These are phyloP conservation scores for Lampropteryx suffumata DNA, from an alignment of 2,888 invertebrate species.

Conservation along the genomic window DNA sequence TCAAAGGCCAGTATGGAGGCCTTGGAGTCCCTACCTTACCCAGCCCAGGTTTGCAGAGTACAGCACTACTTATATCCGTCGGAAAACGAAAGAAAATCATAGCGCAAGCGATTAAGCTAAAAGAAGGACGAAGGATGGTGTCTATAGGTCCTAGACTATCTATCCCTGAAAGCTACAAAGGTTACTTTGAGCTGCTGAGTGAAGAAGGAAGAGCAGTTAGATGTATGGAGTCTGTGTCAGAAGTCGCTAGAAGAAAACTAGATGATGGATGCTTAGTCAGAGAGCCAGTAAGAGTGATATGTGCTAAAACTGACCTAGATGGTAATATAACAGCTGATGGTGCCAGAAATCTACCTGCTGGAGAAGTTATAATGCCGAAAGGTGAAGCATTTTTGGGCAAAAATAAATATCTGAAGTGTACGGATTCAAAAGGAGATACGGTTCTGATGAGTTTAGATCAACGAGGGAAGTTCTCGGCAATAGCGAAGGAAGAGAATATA, in stretches of 20 bases:
- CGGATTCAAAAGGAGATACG: constrained; percentile 92
- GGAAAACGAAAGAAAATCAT: constrained; percentile 93
- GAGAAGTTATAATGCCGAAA: constrained; percentile 91
- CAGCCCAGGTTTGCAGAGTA: constrained; percentile 92
- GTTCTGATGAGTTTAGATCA: constrained; percentile 93
- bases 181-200: constrained; percentile 96
- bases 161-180: constrained; percentile 94
- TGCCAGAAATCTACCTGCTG: constrained; percentile 89
- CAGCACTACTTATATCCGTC: constrained; percentile 92
- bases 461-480: constrained; percentile 94
- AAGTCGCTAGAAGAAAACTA: constrained; percentile 89
- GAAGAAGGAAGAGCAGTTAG: constrained; percentile 96
- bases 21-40: constrained; percentile 94
- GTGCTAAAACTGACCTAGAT: constrained; percentile 83
- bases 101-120: constrained; percentile 94
- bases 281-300: constrained; percentile 88
- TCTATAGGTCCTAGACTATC: constrained; percentile 92
- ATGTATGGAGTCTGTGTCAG: constrained; percentile 94
- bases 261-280: constrained; percentile 91
- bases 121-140: constrained; percentile 92
- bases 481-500: constrained; percentile 96
- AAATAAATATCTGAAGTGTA: constrained; percentile 93
- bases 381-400: constrained; percentile 87
- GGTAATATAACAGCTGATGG: constrained; percentile 86
- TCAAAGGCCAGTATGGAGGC: constrained; percentile 96